Evolutionary conservation across 2,113 vertebrate genomes (phyloP).

Genomic region (Onychostoma macrolepis): DNA sequence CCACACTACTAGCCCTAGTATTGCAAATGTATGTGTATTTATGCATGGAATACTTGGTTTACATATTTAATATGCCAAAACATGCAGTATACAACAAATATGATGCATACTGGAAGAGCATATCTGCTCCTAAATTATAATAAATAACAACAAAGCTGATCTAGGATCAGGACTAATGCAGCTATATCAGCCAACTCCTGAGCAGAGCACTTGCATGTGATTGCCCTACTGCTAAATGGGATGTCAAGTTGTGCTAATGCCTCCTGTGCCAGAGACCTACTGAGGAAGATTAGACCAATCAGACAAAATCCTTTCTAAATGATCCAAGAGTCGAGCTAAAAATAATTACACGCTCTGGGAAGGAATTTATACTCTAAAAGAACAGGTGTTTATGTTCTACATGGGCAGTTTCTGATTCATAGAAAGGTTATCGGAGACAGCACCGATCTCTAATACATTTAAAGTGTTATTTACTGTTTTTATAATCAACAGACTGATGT

Average conservation of each 20-base stretch:
- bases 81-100: background rate
- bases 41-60: background rate
- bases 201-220: slow-evolving; percentile 35
- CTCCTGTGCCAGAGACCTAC: slow-evolving; percentile 56
- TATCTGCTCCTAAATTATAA: background rate
- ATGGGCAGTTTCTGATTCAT: background rate
- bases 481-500: background rate
- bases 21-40: background rate
- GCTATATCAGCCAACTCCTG: background rate
- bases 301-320: slow-evolving; percentile 60
- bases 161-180: background rate
- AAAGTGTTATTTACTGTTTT: background rate
- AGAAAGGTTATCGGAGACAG: background rate
- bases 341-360: slow-evolving; percentile 42
- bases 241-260: slow-evolving; percentile 51
- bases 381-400: background rate
- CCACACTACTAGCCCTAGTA: background rate
- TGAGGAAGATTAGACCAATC: slow-evolving; percentile 60
- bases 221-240: slow-evolving; percentile 41
- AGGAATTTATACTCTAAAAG: slow-evolving; percentile 38
- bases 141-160: slow-evolving; percentile 12
- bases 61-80: background rate
- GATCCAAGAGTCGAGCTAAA: slow-evolving; percentile 51
- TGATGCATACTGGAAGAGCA: background rate
- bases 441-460: background rate